Conservation (phyloP, 2,888 invertebrate species). For the Ophion ellenae region DNA sequence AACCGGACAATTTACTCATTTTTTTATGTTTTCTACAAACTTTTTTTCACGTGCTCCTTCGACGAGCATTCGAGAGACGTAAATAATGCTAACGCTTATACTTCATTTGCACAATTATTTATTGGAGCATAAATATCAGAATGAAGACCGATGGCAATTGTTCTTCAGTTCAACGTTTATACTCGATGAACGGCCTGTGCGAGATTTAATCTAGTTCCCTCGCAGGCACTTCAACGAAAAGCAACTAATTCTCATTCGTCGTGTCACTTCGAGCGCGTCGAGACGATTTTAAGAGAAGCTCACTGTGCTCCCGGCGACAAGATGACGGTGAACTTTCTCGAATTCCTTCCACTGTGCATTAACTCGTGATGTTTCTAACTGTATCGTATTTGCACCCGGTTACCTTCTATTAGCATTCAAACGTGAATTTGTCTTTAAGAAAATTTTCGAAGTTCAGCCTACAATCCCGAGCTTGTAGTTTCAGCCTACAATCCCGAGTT, state of each 20-base stretch:
- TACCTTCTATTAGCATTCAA: conserved; percentile 47
- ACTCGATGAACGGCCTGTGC: conserved; percentile 57
- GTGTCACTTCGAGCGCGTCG: conserved; percentile 77
- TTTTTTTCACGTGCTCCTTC: not conserved
- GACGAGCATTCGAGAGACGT: not conserved
- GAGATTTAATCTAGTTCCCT: conserved; percentile 60
- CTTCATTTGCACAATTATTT: conserved; percentile 21
- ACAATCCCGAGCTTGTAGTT: not conserved
- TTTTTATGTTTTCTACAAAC: not conserved
- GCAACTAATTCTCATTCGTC: conserved; percentile 74
- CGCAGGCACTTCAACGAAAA: conserved; percentile 57
- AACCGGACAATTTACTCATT: not conserved
- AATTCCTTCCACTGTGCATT: conserved; percentile 31
- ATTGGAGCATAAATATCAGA: not conserved
- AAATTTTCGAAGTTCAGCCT: conserved; percentile 28
- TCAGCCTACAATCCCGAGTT: not conserved
- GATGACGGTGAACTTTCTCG: conserved; percentile 68
- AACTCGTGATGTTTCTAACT: conserved; percentile 41
- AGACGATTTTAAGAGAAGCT: conserved; percentile 77
- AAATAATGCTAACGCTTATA: not conserved
- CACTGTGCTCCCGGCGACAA: conserved; percentile 68
- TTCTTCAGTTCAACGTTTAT: conserved; percentile 35
- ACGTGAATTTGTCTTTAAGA: conserved; percentile 54
- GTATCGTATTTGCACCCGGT: conserved; percentile 52
- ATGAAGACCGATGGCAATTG: conserved; percentile 44